Base-by-base conservation (phyloP, 1,140 invertebrate species). In the Brachystomella parvula region DNA sequence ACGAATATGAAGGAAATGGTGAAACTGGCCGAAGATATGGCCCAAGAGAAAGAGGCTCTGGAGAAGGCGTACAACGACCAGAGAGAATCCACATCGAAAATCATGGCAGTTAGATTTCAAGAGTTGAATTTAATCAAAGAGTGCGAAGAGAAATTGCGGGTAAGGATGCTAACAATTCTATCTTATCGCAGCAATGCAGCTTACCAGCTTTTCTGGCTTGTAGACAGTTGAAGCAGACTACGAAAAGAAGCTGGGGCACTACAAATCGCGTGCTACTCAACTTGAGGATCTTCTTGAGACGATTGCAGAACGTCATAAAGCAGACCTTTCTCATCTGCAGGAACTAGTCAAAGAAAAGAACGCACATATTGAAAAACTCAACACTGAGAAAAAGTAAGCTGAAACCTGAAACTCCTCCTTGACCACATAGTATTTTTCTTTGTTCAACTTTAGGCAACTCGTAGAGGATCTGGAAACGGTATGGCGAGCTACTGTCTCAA, bases 21-120 rank as follows among this genome's bases (percentile, higher is more conserved):
- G 73, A 74, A 71, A 24, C 82, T 82, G 72, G 81, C 82, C 30
- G 78, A 82, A 69, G 79, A 82, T 68, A 74, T 84, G n/a, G 78
- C 83, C 1, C 68, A 67, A 1, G 81, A 84, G 66, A 82, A 83
- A 63, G 83, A 84, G 69, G 77, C 75, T 47, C 72, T 83, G 3
- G 61, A 64, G 44, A 53, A 62, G n/a, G 47, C 64, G n/a, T 58
- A 70, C 1, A 6, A 49, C 17, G 65, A 73, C 15, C 71, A 73
- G 33, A 47, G 32, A 33, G 2, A 35, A 28, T 26, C 69, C 17
- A 70, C 70, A 47, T 63, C 65, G 6, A 53, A 68, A 58, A 60
- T 73, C 31, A 66, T 73, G 56, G 29, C 9, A 24, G 17, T 70
- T 29, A 26, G 71, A n/a, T 31, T 26, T 9, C 39, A 68, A 49